Evolutionary conservation across 2,888 invertebrate species (phyloP), one percentile per base, ranked within the genome.

Genomic region (Lapara coniferarum): DNA sequence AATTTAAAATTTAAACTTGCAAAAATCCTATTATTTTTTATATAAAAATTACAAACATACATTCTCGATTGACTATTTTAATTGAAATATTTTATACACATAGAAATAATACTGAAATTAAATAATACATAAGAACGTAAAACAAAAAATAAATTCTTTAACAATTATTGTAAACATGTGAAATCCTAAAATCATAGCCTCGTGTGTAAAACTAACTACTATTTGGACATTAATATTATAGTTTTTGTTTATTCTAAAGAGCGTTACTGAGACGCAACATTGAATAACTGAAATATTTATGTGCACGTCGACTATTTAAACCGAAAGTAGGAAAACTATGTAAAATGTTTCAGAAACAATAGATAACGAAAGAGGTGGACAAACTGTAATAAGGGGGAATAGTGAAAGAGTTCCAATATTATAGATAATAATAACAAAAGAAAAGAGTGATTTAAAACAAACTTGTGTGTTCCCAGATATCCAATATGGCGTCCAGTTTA

Each of bases 31-130:
- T 12, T 63, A 49, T 19, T 49, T 13, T 46, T 19, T 16, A n/a
- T 63, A 63, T 63, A 49, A 59, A 49, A 63, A 13, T 49, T 16
- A 19, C 16, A 46, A 2, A 49, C 10, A 19, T 63, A 63, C 19
- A 19, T 63, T 25, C 12, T 19, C 46, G 19, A 46, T 19, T 13
- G 19, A 49, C 16, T 46, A 46, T 49, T 63, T 19, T 49, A 19
- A 49, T 49, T 49, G 63, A 46, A 63, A 63, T 46, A 63, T 44
- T 25, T 68, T 66, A 69, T 53, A 68, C 30, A 70, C 55, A 73
- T 75, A 74, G 76, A 72, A 74, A 80, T 83, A 85, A 85, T 85
- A 85, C 85, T 86, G 86, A 83, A 79, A 77, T 70, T 78, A 74
- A 78, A 73, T 74, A 73, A 72, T 71, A 70, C 70, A 68, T 56